These are phyloP conservation scores for Sphyrna mokarran DNA, from an alignment of 2,113 vertebrate species.

Conservation along the genomic window DNA sequence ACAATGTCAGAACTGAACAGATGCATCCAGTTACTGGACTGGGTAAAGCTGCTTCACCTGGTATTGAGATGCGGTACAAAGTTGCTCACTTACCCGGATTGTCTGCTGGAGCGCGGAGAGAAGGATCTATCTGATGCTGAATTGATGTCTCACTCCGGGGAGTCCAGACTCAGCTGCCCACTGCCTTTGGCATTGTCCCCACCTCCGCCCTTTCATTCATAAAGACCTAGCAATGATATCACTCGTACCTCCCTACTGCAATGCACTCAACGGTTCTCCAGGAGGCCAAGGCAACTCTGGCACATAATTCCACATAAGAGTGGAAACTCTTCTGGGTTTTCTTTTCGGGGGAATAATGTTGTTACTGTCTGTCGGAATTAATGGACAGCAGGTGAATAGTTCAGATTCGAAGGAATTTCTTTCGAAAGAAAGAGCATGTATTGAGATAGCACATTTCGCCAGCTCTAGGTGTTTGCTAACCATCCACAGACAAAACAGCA, in stretches of 20 bases:
- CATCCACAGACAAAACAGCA: no score
- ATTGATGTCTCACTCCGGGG: background rate
- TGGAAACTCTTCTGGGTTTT: background rate
- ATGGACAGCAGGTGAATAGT: background rate
- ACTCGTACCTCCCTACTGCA: background rate
- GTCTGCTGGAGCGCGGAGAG: no score
- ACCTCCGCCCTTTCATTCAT: background rate
- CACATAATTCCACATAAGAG: no score
- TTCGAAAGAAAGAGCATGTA: background rate
- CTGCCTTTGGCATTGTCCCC: background rate
- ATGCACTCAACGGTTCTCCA: background rate
- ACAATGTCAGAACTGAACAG: background rate
- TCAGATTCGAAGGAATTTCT: background rate
- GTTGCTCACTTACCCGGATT: background rate
- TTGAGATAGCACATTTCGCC: background rate
- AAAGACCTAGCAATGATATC: background rate
- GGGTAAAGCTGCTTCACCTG: background rate
- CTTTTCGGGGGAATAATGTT: background rate
- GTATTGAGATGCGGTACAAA: background rate
- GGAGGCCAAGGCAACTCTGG: slow-evolving; percentile 7
- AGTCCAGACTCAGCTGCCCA: background rate
- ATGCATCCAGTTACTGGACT: background rate
- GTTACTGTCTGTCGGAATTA: background rate
- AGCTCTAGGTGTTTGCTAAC: background rate
- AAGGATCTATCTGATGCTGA: background rate